These are phyloP conservation scores for Psittacula derbiana DNA, from an alignment of 2,797 vertebrate species.

Conservation along the genomic window DNA sequence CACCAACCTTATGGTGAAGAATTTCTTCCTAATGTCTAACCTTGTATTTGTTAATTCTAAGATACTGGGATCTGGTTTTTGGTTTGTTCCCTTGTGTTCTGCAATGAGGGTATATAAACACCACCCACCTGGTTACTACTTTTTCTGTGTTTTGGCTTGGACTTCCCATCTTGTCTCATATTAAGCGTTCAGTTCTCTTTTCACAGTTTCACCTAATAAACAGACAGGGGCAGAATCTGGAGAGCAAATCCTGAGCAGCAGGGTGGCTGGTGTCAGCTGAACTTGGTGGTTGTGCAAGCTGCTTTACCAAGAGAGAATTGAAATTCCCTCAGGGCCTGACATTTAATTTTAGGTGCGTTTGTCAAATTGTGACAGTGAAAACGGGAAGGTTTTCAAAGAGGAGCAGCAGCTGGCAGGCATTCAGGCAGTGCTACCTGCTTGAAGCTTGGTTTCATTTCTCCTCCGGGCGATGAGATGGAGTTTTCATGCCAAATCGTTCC, in stretches of 20 bases:
- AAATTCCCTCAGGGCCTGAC: not conserved
- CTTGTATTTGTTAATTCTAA: not conserved
- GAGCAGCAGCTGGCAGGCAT: not conserved
- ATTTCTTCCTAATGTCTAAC: not conserved
- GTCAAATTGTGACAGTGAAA: not conserved
- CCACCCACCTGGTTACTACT: not conserved
- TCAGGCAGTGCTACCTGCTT: not conserved
- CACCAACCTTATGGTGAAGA: not conserved
- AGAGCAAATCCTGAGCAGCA: not conserved
- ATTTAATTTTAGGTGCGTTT: not conserved
- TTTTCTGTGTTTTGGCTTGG: not conserved
- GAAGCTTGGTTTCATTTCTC: not conserved
- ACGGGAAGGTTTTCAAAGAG: not conserved
- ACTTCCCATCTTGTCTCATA: fast-evolving
- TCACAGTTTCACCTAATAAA: not conserved
- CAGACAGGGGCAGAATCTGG: not conserved
- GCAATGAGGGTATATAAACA: not conserved
- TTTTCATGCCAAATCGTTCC: not conserved
- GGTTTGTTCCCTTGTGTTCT: not conserved
- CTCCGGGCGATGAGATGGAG: not conserved
- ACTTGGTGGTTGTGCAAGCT: not conserved
- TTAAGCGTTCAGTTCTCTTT: not conserved
- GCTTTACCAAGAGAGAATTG: not conserved
- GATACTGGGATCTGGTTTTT: not conserved
- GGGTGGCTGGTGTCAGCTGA: not conserved